Percentiles rank a stretch among this genome's conserved stretches.
Evolutionary conservation across 2,113 vertebrate genomes (phyloP).

Genomic region (Chaenocephalus aceratus): DNA sequence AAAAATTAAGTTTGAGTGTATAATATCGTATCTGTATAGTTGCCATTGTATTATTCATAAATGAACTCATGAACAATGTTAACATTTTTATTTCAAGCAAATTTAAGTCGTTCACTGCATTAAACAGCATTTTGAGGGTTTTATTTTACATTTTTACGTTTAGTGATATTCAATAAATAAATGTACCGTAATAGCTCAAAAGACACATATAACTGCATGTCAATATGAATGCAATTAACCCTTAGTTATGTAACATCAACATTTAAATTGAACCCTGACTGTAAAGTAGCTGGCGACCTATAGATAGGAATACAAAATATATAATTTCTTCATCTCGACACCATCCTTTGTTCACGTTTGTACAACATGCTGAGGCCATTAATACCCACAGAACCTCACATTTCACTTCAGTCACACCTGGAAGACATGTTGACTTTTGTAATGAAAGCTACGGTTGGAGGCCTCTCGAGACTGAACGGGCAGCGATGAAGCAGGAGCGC

Average conservation of each 20-base stretch:
- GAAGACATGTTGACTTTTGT: conserved; percentile 55
- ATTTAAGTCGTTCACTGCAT: neutral
- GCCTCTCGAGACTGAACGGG: conserved; percentile 36
- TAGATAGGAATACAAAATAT: neutral
- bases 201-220: too few species aligned
- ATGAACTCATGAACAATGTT: neutral
- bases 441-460: conserved; percentile 38
- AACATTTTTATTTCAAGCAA: neutral
- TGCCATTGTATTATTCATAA: neutral
- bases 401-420: conserved; percentile 52
- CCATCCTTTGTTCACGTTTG: conserved; percentile 8
- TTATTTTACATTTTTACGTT: too few species aligned
- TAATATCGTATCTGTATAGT: neutral
- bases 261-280: neutral
- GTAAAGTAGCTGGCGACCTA: too few species aligned
- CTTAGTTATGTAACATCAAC: neutral
- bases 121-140: neutral
- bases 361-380: neutral
- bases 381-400: conserved; percentile 33
- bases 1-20: neutral
- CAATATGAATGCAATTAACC: neutral
- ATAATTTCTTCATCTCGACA: neutral
- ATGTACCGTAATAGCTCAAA: too few species aligned
- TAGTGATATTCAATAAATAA: too few species aligned
- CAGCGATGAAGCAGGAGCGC: conserved; percentile 29